phyloP scores from a whole-genome alignment of 2,113 vertebrate genomes.

The Colius striatus region DNA sequence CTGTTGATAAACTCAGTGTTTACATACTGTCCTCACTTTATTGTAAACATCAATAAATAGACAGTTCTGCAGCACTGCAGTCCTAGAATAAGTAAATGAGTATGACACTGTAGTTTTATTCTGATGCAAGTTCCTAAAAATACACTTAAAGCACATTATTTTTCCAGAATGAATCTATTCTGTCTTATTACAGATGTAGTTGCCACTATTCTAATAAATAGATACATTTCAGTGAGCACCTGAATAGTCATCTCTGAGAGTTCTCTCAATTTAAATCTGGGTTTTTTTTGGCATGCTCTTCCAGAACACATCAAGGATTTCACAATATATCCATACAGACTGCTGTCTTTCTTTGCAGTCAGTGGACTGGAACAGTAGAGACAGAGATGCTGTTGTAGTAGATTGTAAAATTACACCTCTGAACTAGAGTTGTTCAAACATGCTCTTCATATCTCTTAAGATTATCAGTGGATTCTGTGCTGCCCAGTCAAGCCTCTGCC shows the following conservation, averaged over 20 bases:
- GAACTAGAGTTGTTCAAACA: neutral
- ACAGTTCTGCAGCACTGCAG: neutral
- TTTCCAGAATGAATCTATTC: neutral
- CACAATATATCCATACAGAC: neutral
- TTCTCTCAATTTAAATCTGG: neutral
- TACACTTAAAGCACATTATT: fast-evolving
- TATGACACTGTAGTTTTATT: neutral
- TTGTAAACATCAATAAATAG: neutral
- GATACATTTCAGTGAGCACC: neutral
- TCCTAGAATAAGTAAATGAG: neutral
- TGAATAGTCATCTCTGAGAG: neutral
- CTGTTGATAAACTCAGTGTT: neutral
- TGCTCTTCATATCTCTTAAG: neutral
- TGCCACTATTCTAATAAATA: neutral
- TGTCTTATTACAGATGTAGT: neutral
- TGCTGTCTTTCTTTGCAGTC: neutral
- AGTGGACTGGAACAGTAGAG: neutral
- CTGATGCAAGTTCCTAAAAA: neutral
- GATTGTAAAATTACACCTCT: neutral
- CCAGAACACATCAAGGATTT: neutral
- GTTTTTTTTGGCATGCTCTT: neutral
- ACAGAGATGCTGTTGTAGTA: neutral
- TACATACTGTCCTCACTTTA: neutral
- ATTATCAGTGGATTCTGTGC: neutral
- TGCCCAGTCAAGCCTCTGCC: neutral